These are phyloP conservation scores for Globodera rostochiensis DNA, from an alignment of 1,140 invertebrate species.

Conservation along the genomic window DNA sequence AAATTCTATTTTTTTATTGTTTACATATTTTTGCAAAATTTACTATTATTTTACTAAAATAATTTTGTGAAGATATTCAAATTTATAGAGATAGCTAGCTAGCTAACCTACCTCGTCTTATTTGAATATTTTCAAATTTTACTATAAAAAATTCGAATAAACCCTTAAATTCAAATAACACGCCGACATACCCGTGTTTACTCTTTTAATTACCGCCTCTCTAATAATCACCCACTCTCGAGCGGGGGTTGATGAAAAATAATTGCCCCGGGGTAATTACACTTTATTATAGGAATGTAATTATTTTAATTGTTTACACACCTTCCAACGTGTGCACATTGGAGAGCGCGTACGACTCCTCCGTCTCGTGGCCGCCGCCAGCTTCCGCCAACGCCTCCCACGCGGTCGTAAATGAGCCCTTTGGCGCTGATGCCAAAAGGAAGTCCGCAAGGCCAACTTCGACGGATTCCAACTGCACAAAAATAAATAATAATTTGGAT, in stretches of 20 bases:
- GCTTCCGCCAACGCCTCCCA: conserved; percentile 77
- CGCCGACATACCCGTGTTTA: too few relatives aligned
- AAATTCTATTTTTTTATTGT: too few relatives aligned
- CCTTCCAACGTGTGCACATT: conserved; percentile 77
- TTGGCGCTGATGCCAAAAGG: conserved; percentile 78
- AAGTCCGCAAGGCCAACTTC: conserved; percentile 87
- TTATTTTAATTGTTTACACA: conserved; percentile 56
- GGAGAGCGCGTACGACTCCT: conserved; percentile 86
- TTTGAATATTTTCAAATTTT: too few relatives aligned
- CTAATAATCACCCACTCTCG: neutral
- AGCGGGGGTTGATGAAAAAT: neutral
- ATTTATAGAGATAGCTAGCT: too few relatives aligned
- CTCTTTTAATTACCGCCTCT: too few relatives aligned
- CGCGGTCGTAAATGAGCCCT: conserved; percentile 73
- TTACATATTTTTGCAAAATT: too few relatives aligned
- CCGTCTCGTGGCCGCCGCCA: conserved; percentile 77
- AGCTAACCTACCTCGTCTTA: too few relatives aligned
- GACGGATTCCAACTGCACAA: conserved; percentile 81
- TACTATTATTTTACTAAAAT: too few relatives aligned
- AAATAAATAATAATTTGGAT: conserved; percentile 5
- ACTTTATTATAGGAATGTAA: neutral
- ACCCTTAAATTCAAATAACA: too few relatives aligned
- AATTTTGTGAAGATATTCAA: too few relatives aligned
- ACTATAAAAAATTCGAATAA: too few relatives aligned
- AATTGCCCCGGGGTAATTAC: neutral